Percentiles rank a stretch among this genome's conserved stretches.
Conservation (phyloP, 2,797 vertebrate species). For the Eutrigla gurnardus region DNA sequence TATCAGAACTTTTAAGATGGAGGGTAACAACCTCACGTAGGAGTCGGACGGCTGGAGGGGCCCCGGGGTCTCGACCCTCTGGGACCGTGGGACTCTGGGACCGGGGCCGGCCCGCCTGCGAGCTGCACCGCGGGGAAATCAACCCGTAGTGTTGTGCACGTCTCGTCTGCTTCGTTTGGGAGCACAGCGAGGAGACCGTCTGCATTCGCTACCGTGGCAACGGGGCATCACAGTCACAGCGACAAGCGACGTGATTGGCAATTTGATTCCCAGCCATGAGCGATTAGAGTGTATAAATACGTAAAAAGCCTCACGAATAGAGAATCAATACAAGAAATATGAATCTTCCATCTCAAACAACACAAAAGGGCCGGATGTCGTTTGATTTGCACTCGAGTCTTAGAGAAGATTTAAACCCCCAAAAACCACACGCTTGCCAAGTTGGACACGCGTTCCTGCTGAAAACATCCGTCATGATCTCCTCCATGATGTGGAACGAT, state of each 20-base stretch:
- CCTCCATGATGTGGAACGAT: constrained; percentile 23
- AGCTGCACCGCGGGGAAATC: constrained; percentile 63
- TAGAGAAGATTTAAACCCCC: constrained; percentile 45
- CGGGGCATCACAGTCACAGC: constrained; percentile 32
- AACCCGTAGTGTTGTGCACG: constrained; percentile 64
- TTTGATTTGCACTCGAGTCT: constrained; percentile 43
- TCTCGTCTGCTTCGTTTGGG: constrained; percentile 47
- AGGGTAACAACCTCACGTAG: constrained; percentile 30
- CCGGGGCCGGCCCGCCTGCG: constrained; percentile 55
- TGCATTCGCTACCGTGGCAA: constrained; percentile 25
- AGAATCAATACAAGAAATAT: constrained; percentile 53
- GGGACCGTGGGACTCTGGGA: constrained; percentile 50
- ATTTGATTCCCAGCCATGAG: constrained; percentile 48
- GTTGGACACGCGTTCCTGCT: constrained; percentile 17
- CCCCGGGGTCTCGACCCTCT: constrained; percentile 43
- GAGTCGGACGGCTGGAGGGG: constrained; percentile 37
- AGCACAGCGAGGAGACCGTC: constrained; percentile 34
- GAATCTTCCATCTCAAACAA: constrained; percentile 34
- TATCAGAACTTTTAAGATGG: constrained; percentile 19
- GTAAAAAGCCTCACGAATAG: constrained; percentile 53
- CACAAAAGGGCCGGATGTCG: constrained; percentile 19
- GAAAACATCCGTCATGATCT: constrained; percentile 34
- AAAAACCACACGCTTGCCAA: constrained; percentile 13
- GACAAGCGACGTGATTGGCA: constrained; percentile 57
- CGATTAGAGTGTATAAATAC: constrained; percentile 51